Conservation (phyloP, 1,140 invertebrate species). For the Fragariocoptes setiger region DNA sequence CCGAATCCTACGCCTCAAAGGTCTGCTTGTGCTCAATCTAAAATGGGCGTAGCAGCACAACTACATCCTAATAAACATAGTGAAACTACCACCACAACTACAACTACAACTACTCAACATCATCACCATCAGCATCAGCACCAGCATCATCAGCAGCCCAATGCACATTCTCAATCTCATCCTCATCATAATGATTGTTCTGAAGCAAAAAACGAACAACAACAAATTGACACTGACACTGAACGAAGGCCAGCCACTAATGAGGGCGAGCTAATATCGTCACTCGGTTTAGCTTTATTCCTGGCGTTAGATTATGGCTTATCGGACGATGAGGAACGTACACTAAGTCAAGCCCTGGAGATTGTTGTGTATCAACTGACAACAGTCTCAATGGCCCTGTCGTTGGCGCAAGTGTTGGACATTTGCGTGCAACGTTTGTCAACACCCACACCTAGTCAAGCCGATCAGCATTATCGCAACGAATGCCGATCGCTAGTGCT, state of each 20-base stretch:
- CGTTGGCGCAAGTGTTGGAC: conserved; percentile 15
- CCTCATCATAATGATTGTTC: neutral
- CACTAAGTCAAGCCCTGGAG: conserved; percentile 48
- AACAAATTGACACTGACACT: neutral
- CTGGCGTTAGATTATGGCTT: conserved; percentile 56
- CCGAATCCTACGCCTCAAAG: too few relatives aligned
- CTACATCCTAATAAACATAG: too few relatives aligned
- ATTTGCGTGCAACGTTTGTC: conserved; percentile 30
- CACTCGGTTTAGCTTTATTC: conserved; percentile 46
- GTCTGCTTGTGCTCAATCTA: too few relatives aligned
- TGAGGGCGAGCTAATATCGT: conserved; percentile 31
- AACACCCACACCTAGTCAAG: conserved; percentile 20
- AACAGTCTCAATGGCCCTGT: too few relatives aligned
- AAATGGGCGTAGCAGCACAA: too few relatives aligned
- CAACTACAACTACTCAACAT: neutral
- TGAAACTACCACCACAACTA: too few relatives aligned
- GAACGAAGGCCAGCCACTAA: neutral
- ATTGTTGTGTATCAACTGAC: conserved; percentile 27
- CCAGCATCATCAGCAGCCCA: neutral
- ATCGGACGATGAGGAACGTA: conserved; percentile 43
- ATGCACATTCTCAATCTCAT: too few relatives aligned
- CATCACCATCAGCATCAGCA: neutral
- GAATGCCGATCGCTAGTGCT: conserved; percentile 61
- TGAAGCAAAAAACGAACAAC: neutral
- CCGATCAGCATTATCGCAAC: conserved; percentile 53